phyloP scores from a whole-genome alignment of 2,888 invertebrate genomes.

The Alentia gelatinosa region DNA sequence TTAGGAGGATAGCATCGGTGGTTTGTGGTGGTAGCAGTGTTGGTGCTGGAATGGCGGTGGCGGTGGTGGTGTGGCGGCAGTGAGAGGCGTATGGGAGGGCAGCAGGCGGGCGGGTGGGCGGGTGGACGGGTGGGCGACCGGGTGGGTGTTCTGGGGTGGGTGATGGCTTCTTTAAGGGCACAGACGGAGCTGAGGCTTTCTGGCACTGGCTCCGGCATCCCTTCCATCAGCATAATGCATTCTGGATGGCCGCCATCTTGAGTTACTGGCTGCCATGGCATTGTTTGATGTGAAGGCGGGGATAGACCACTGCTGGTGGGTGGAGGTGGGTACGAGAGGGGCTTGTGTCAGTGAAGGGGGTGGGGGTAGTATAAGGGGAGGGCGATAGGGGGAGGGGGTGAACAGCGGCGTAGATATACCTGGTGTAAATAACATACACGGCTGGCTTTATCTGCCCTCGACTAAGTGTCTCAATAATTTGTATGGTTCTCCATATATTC shows the following conservation, averaged over 20 bases:
- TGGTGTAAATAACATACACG: no score
- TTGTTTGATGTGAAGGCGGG: conserved; percentile 26
- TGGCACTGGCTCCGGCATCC: background rate
- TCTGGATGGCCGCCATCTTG: background rate
- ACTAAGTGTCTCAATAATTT: no score
- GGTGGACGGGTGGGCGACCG: background rate
- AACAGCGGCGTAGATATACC: no score
- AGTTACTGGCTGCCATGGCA: background rate
- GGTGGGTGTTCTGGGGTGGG: background rate
- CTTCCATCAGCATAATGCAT: conserved; percentile 17
- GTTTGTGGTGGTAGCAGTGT: background rate
- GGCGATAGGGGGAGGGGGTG: background rate
- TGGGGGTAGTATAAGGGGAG: background rate
- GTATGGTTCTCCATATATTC: no score
- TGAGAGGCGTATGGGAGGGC: background rate
- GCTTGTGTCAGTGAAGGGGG: background rate
- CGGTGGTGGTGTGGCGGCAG: background rate
- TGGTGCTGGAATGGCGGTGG: no score
- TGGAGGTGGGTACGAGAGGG: background rate
- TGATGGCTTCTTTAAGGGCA: conserved; percentile 6
- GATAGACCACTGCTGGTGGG: background rate
- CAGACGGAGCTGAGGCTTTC: background rate
- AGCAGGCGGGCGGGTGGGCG: background rate
- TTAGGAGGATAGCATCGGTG: background rate
- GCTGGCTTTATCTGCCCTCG: no score